Evolutionary conservation across 1,140 invertebrate species (phyloP), one percentile per base, ranked within the genome.

Genomic region (Leptinotarsa texana): DNA sequence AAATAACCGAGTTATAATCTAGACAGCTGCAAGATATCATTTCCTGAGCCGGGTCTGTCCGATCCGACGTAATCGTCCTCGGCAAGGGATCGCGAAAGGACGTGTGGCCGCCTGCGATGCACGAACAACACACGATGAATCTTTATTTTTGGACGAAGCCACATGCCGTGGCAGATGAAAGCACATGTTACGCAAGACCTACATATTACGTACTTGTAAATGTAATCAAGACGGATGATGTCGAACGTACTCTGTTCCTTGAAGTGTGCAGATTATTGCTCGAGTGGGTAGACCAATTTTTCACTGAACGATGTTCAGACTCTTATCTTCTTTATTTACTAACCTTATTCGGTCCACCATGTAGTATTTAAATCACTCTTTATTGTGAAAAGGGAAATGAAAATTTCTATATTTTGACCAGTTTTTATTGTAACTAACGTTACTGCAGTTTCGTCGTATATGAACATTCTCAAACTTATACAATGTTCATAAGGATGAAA

Each of bases 81-180:
- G 51, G 51, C 51, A 57, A 57, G 51, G 51, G 51, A 57, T 18
- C 51, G 51, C 17, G n/a, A 57, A 57, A 57, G 51, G 51, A 57
- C 51, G 51, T 57, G 51, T 57, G 15, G 51, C 51, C 51, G 51
- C 51, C 51, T 57, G 51, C 51, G 51, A 57, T 57, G 51, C n/a
- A 57, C 51, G 51, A 57, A 57, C 51, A 57, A 57, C 51, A 57
- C 51, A 57, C 51, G 51, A 57, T 57, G 51, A 57, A 57, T 57
- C 51, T 57, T 57, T 57, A 57, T 57, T 57, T 57, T 57, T 57
- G 51, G 33, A 42, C 33, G 33, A 42, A 42, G 51, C 51, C 51
- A 57, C 51, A 15, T 17, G 15, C 15, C n/a, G 51, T 18, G 4
- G 51, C 51, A 57, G 51, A 57, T 57, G 51, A 57, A 2, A 57